Evolutionary conservation across 2,797 vertebrate species (phyloP).

Genomic region (Borostomias antarcticus): DNA sequence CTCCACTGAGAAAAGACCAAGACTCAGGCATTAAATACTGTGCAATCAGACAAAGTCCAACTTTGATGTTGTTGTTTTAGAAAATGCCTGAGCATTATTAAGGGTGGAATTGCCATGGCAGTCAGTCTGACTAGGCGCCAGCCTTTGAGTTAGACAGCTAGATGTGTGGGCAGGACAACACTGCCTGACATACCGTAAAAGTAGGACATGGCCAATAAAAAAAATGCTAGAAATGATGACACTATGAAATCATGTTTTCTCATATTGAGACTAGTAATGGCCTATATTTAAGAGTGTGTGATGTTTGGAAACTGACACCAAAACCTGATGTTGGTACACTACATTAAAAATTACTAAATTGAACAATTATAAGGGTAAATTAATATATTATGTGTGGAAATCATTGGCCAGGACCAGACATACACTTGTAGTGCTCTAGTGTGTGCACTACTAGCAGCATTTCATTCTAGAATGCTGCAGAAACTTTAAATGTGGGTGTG

Average conservation of each 20-base stretch:
- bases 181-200: slow-evolving; percentile 23
- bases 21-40: slow-evolving; percentile 62
- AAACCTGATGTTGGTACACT: too few species aligned
- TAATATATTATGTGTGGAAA: neutral
- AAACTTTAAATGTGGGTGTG: neutral
- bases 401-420: neutral
- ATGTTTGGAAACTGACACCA: neutral
- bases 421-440: neutral
- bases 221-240: neutral
- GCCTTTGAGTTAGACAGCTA: slow-evolving; percentile 10
- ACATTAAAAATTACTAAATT: too few species aligned
- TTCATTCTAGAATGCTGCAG: neutral
- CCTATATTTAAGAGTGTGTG: neutral
- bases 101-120: slow-evolving; percentile 35
- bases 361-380: too few species aligned
- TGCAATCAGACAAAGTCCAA: slow-evolving; percentile 51
- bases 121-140: slow-evolving; percentile 41
- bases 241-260: neutral
- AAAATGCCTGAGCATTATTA: slow-evolving; percentile 40
- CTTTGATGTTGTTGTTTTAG: slow-evolving; percentile 60
- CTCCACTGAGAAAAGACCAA: slow-evolving; percentile 49
- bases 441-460: neutral
- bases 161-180: slow-evolving; percentile 18
- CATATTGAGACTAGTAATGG: neutral
- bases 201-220: neutral